Evolutionary conservation across 1,140 invertebrate species (phyloP).

Genomic region (Lysiphlebus fabarum): DNA sequence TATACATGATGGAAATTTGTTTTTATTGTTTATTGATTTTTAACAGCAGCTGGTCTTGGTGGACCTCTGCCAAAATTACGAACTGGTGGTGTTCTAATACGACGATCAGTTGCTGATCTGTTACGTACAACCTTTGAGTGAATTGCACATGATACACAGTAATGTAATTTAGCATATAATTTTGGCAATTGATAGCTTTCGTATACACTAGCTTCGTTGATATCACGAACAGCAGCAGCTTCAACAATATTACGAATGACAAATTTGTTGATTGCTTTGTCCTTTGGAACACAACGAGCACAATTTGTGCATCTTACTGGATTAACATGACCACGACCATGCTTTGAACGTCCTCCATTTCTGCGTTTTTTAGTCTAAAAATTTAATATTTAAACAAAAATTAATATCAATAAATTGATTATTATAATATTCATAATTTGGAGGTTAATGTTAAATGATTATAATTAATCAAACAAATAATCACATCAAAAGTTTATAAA

Average conservation of each 20-base stretch:
- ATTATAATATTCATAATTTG: too few species aligned
- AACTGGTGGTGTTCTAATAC: conserved; percentile 93
- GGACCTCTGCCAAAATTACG: conserved; percentile 63
- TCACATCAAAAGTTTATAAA: too few species aligned
- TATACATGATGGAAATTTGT: too few species aligned
- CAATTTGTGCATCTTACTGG: conserved; percentile 98
- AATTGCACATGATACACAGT: conserved; percentile 99
- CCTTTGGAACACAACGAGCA: conserved; percentile 97
- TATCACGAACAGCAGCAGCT: conserved; percentile 97
- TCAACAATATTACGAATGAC: conserved; percentile 99
- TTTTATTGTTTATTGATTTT: too few species aligned
- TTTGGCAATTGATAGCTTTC: conserved; percentile 92
- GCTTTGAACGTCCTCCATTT: conserved; percentile 97
- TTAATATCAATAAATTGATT: too few species aligned
- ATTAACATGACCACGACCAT: conserved; percentile 97
- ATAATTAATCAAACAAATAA: too few species aligned
- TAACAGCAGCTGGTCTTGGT: too few species aligned
- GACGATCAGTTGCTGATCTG: conserved; percentile 92
- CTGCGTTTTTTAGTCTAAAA: conserved; percentile 92
- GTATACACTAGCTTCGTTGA: conserved; percentile 95
- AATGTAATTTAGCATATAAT: conserved; percentile 97
- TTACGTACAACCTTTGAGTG: conserved; percentile 99
- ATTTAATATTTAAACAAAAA: not conserved
- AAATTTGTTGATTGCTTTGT: conserved; percentile 99
- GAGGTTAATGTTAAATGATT: too few species aligned